Evolutionary conservation across 1,140 invertebrate genomes (phyloP).

Genomic region (Tetragonula clypearis): DNA sequence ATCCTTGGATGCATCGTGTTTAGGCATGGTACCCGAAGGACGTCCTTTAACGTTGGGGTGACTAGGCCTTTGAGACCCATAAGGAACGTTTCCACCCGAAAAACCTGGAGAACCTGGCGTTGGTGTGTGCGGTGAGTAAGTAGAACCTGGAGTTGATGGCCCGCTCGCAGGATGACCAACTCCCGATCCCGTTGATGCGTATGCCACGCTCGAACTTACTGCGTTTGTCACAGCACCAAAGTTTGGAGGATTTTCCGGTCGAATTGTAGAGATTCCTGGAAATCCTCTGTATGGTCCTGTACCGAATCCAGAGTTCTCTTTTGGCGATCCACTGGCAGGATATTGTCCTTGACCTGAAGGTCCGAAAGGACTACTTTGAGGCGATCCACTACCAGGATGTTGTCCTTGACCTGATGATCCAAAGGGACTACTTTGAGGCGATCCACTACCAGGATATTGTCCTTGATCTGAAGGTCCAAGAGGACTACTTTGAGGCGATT

Average conservation of each 20-base stretch:
- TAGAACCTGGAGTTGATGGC: neutral
- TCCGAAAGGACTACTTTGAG: neutral
- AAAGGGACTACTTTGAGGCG: too few relatives aligned
- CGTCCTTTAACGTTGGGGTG: constrained; percentile 13
- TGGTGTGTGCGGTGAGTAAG: neutral
- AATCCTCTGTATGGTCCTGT: neutral
- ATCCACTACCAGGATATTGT: rapidly evolving
- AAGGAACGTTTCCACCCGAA: neutral
- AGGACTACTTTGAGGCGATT: rapidly evolving
- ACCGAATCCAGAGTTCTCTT: neutral
- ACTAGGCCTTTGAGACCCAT: neutral
- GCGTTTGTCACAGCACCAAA: neutral
- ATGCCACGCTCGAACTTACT: neutral
- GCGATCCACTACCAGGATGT: neutral
- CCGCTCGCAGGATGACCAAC: neutral
- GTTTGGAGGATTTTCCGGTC: neutral
- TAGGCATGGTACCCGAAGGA: neutral
- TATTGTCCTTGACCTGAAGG: neutral
- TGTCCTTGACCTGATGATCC: neutral
- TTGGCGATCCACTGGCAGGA: neutral
- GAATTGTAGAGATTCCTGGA: neutral
- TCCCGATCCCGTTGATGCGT: neutral
- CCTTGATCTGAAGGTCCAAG: rapidly evolving
- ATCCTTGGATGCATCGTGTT: neutral
- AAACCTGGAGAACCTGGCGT: neutral